Conservation (phyloP, 2,888 invertebrate species). For the Spilarctia lutea region DNA sequence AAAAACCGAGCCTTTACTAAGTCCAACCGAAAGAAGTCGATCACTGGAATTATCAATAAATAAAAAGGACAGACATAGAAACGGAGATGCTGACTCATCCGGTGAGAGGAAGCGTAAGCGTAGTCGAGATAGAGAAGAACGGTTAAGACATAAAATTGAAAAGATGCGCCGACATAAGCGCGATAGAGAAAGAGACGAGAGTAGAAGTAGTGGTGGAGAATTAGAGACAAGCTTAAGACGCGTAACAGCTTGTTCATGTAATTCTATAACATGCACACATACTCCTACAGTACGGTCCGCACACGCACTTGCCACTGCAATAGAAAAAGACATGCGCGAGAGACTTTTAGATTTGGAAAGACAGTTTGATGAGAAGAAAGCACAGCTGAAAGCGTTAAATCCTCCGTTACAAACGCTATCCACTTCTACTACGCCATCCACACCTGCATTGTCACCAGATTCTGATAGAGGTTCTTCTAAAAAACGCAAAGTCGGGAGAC, state of each 20-base stretch:
- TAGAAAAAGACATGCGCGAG: conserved; percentile 94
- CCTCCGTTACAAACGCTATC: conserved; percentile 82
- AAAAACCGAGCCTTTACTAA: conserved; percentile 74
- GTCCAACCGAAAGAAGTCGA: conserved; percentile 67
- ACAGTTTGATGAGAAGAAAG: conserved; percentile 93
- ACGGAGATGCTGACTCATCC: conserved; percentile 76
- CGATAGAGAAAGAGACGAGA: conserved; percentile 72
- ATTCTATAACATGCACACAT: conserved; percentile 66
- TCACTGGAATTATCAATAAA: conserved; percentile 53
- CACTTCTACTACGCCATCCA: conserved; percentile 77
- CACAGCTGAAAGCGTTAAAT: conserved; percentile 91
- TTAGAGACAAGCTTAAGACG: conserved; percentile 77
- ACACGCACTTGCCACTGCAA: conserved; percentile 88
- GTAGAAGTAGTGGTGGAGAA: conserved; percentile 69
- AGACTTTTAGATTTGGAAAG: conserved; percentile 93
- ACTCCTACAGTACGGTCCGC: conserved; percentile 78
- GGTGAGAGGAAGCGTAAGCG: conserved; percentile 75
- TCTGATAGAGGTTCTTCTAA: conserved; percentile 88
- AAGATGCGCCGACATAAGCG: conserved; percentile 80
- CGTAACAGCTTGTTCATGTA: conserved; percentile 77
- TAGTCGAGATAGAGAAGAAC: conserved; percentile 77
- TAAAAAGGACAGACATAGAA: conserved; percentile 76
- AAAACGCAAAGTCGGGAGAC: conserved; percentile 94
- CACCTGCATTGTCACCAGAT: conserved; percentile 80
- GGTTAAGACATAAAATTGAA: conserved; percentile 78